A percentile compares a stretch with the other conserved stretches of the same genome.
Conservation (phyloP, 1,140 invertebrate genomes). For the Trachymyrmex septentrionalis region DNA sequence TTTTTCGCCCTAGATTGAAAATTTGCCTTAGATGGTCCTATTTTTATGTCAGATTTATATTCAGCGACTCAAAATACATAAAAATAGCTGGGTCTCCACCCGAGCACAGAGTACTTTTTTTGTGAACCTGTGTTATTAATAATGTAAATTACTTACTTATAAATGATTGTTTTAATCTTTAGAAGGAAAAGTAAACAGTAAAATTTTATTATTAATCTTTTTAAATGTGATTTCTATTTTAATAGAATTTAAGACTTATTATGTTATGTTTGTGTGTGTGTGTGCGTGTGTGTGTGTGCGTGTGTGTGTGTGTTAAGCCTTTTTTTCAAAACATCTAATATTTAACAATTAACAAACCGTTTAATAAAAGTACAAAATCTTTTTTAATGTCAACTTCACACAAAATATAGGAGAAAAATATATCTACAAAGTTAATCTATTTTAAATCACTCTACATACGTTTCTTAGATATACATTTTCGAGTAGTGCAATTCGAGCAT, state of each 20-base stretch:
- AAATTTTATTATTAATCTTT: background rate
- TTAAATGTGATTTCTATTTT: background rate
- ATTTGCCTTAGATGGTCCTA: too few relatives aligned
- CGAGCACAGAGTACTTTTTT: too few relatives aligned
- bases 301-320: background rate
- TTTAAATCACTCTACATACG: background rate
- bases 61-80: too few relatives aligned
- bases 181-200: too few relatives aligned
- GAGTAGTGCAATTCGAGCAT: constrained; percentile 38
- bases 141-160: background rate
- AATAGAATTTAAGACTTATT: background rate
- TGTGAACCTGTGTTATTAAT: background rate
- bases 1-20: too few relatives aligned
- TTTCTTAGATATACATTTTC: background rate
- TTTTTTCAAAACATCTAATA: background rate
- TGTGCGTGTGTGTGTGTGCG: too few relatives aligned
- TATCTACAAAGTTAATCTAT: background rate
- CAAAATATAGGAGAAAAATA: background rate
- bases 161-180: background rate
- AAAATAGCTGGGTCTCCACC: too few relatives aligned
- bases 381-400: background rate
- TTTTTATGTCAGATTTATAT: too few relatives aligned
- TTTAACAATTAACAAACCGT: background rate
- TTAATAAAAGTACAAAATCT: background rate
- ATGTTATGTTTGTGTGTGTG: too few relatives aligned